A percentile compares a stretch with the other conserved stretches of the same genome.
Evolutionary conservation across 2,113 vertebrate genomes (phyloP).

Genomic region (Gymnogyps californianus): DNA sequence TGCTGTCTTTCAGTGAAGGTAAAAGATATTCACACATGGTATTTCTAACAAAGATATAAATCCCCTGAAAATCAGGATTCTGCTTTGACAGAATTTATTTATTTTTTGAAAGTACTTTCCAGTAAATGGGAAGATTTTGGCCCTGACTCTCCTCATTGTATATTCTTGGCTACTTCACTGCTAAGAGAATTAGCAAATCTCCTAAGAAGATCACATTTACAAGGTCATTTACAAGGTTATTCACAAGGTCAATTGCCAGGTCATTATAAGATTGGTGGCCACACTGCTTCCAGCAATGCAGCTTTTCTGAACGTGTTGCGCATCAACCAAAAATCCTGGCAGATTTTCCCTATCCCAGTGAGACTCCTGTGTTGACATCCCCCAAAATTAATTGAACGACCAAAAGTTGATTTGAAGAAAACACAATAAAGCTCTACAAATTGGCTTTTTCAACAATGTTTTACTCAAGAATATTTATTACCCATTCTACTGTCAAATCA

Average conservation of each 20-base stretch:
- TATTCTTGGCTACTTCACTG: background rate
- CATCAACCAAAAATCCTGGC: background rate
- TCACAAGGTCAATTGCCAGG: background rate
- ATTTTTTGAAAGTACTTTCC: background rate
- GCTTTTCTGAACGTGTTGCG: background rate
- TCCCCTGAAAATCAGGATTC: background rate
- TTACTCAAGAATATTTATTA: background rate
- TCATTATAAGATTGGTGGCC: background rate
- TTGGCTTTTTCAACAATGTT: background rate
- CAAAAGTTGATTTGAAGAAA: background rate
- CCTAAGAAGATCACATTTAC: background rate
- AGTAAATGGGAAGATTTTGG: background rate
- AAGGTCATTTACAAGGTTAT: background rate
- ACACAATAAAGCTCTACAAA: background rate
- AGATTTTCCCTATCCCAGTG: background rate
- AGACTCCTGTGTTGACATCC: background rate
- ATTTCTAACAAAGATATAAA: background rate
- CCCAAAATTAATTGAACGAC: background rate
- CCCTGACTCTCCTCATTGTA: background rate
- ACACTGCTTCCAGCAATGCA: background rate
- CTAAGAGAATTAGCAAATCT: background rate
- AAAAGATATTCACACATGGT: background rate
- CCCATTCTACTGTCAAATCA: background rate
- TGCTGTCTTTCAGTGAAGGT: background rate
- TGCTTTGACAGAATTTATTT: background rate